These are phyloP conservation scores for Microplitis deprimator DNA, from an alignment of 2,888 invertebrate species.

Conservation along the genomic window DNA sequence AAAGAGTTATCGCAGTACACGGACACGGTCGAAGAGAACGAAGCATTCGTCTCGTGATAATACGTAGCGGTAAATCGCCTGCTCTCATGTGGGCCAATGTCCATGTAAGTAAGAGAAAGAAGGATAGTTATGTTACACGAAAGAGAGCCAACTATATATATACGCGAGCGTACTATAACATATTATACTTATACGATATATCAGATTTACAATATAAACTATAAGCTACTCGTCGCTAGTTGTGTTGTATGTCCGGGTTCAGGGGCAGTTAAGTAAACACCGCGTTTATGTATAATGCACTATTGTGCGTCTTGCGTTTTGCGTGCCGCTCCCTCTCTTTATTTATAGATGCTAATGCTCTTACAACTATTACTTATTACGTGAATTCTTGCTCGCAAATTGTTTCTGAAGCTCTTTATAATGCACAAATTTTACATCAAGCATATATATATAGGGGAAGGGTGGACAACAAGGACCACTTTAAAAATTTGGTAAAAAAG, in stretches of 20 bases:
- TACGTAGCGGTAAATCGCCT: conserved; percentile 56
- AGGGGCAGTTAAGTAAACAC: conserved; percentile 52
- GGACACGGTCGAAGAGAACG: conserved; percentile 41
- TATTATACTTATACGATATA: conserved; percentile 34
- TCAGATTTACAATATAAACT: conserved; percentile 32
- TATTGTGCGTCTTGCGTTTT: conserved; percentile 36
- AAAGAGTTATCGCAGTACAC: conserved; percentile 44
- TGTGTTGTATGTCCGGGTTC: conserved; percentile 54
- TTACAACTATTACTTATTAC: neutral
- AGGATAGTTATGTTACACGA: neutral
- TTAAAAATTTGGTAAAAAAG: neutral
- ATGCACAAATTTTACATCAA: neutral
- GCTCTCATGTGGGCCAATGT: conserved; percentile 47
- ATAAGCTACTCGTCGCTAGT: neutral
- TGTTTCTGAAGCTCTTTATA: neutral
- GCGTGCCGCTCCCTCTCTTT: conserved; percentile 27
- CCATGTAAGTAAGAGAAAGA: conserved; percentile 34
- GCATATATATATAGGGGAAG: neutral
- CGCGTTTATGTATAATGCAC: conserved; percentile 39
- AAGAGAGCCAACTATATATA: neutral
- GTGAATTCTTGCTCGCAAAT: neutral
- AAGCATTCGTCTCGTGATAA: conserved; percentile 54
- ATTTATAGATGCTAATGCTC: conserved; percentile 1
- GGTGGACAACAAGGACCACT: too few relatives aligned
- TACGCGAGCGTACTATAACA: conserved; percentile 11